Evolutionary conservation across 2,113 vertebrate species (phyloP).

Genomic region (Origma solitaria): DNA sequence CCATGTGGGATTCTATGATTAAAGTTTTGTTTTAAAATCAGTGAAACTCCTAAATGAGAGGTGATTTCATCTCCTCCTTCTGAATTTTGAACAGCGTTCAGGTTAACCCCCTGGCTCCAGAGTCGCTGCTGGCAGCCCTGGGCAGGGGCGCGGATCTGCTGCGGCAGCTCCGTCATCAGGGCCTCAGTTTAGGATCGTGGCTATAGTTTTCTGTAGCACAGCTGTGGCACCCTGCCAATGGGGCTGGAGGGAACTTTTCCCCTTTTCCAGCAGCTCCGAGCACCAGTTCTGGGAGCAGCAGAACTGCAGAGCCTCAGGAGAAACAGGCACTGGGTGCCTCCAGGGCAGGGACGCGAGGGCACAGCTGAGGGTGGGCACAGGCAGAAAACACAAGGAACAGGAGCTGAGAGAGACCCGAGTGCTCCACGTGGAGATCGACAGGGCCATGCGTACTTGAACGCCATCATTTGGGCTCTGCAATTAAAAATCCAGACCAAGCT

Average conservation of each 20-base stretch:
- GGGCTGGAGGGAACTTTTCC: background rate
- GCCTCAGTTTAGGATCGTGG: background rate
- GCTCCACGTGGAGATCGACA: fast-evolving
- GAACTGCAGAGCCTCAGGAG: background rate
- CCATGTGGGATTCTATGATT: background rate
- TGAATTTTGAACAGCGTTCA: background rate
- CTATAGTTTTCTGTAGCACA: background rate
- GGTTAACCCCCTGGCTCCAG: background rate
- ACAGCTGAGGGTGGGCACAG: background rate
- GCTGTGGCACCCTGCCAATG: background rate
- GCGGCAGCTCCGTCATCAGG: background rate
- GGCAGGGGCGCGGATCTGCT: background rate
- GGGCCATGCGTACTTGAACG: background rate
- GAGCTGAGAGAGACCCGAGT: background rate
- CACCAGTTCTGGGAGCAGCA: background rate
- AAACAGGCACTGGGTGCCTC: background rate
- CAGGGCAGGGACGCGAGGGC: background rate
- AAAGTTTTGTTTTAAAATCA: background rate
- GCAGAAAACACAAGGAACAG: too few species aligned
- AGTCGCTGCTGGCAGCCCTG: background rate
- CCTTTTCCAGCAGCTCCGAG: background rate
- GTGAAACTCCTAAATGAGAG: background rate
- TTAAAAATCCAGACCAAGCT: background rate
- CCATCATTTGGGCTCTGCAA: background rate
- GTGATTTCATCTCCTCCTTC: background rate